Evolutionary conservation across 2,797 vertebrate genomes (phyloP).

Genomic region (Crossoptilon crossoptilon): DNA sequence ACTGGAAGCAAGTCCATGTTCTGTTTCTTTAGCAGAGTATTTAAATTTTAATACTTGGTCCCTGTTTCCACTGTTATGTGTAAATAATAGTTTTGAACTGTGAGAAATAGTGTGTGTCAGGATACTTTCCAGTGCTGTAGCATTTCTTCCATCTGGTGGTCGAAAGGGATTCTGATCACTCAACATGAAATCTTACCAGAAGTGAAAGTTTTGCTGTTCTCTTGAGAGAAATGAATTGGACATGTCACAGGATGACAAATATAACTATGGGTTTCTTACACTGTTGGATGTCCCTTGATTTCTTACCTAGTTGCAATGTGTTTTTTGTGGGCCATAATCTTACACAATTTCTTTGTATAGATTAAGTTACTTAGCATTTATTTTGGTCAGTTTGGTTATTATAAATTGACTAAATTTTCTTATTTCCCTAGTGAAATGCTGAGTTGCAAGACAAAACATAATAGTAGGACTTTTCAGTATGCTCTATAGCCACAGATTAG

Average conservation of each 20-base stretch:
- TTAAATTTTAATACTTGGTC: neutral
- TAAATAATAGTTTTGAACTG: neutral
- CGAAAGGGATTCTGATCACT: neutral
- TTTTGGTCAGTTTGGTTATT: neutral
- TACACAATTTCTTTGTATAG: neutral
- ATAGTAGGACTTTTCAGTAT: neutral
- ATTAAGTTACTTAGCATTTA: neutral
- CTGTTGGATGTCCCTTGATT: neutral
- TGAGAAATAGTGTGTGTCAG: neutral
- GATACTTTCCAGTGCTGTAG: neutral
- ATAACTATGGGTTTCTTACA: neutral
- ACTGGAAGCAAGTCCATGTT: neutral
- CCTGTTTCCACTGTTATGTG: neutral
- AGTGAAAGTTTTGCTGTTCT: neutral
- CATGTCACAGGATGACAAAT: neutral
- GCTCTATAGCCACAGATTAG: neutral
- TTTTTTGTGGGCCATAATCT: neutral
- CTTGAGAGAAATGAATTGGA: neutral
- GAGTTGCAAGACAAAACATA: neutral
- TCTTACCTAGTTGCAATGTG: neutral
- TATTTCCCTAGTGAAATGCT: neutral
- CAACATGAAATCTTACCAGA: accelerated
- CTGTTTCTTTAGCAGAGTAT: neutral
- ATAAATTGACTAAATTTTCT: neutral
- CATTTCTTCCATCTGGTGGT: neutral